A percentile compares a stretch with the other conserved stretches of the same genome.
Conservation (phyloP, 2,797 vertebrate species). For the Malacoraja senta region DNA sequence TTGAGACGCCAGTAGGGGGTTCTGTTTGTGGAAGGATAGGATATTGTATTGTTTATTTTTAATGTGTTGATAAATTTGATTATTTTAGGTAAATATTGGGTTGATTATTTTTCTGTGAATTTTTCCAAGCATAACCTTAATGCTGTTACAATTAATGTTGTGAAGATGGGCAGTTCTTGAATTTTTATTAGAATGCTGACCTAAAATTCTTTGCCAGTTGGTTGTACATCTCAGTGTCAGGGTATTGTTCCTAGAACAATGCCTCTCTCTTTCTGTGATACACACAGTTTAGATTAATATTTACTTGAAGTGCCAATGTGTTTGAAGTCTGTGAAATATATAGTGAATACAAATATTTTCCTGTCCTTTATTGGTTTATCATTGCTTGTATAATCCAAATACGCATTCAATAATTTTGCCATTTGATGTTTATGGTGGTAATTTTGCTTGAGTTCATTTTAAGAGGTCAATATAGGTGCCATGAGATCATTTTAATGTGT, state of each 20-base stretch:
- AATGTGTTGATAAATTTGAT: background rate
- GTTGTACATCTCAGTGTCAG: background rate
- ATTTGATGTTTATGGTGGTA: constrained; percentile 4
- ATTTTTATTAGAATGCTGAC: background rate
- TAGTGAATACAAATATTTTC: background rate
- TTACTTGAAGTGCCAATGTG: background rate
- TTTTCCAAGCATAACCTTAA: background rate
- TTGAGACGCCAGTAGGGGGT: background rate
- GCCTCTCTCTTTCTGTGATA: background rate
- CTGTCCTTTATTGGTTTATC: background rate
- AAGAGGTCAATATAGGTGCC: background rate
- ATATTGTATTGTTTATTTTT: background rate
- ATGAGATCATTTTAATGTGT: background rate
- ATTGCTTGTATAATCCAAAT: background rate
- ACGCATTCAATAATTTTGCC: background rate
- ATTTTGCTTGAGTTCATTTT: background rate
- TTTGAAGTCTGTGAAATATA: background rate
- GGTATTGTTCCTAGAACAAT: background rate
- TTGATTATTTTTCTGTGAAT: background rate
- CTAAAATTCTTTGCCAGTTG: background rate
- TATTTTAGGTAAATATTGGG: background rate
- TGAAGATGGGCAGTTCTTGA: background rate
- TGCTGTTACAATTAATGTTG: background rate
- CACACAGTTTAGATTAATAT: background rate
- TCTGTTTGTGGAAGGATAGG: background rate